A percentile compares a stretch with the other conserved stretches of the same genome.
Evolutionary conservation across 2,888 invertebrate genomes (phyloP).

Genomic region (Venusia cambrica): DNA sequence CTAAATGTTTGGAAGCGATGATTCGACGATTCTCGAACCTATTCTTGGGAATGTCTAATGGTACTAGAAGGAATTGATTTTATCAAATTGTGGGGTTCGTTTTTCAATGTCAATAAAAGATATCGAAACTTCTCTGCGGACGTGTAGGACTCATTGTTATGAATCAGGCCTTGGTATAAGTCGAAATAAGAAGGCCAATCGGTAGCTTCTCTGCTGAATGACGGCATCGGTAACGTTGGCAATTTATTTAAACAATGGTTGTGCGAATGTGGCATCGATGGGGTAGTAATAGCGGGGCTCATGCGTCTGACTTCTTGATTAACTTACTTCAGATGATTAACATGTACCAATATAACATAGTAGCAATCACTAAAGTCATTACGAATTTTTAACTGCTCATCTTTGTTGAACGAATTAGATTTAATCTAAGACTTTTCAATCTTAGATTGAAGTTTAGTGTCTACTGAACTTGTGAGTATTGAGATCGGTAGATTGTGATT

Average conservation of each 20-base stretch:
- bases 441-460: slow-evolving; percentile 3
- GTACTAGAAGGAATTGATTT: slow-evolving; percentile 2
- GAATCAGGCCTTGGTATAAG: neutral
- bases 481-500: slow-evolving; percentile 2
- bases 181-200: slow-evolving; percentile 3
- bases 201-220: neutral
- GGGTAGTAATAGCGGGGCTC: neutral
- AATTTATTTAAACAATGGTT: slow-evolving; percentile 1
- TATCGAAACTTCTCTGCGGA: slow-evolving; percentile 1
- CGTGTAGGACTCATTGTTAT: slow-evolving; percentile 3
- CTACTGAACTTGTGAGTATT: neutral
- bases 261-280: neutral
- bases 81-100: slow-evolving; percentile 1
- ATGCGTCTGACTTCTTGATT: neutral
- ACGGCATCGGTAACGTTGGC: neutral
- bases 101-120: neutral
- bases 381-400: slow-evolving; percentile 1
- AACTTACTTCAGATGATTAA: neutral
- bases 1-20: slow-evolving; percentile 2
- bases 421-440: slow-evolving; percentile 1
- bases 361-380: neutral
- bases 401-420: neutral
- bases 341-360: neutral
- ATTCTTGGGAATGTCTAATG: neutral
- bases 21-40: neutral